Evolutionary conservation across 2,797 vertebrate genomes (phyloP).

Genomic region (Etheostoma nigrum): DNA sequence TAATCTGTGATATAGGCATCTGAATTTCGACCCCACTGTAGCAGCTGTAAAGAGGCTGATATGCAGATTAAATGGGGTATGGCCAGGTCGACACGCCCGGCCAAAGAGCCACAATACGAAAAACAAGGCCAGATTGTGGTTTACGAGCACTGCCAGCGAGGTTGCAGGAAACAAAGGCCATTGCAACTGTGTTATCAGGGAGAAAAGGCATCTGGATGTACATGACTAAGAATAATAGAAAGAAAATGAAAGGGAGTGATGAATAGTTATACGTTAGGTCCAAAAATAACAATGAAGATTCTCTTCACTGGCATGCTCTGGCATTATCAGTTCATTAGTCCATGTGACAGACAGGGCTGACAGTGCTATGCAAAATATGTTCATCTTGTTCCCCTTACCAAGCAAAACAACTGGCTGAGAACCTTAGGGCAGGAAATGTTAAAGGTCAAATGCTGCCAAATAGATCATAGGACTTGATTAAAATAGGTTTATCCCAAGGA

Average conservation of each 20-base stretch:
- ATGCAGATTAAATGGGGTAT: slow-evolving; percentile 45
- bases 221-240: slow-evolving; percentile 21
- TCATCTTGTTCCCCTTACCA: slow-evolving; percentile 3
- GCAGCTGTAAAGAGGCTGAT: slow-evolving; percentile 60
- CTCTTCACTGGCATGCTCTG: not conserved
- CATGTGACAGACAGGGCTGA: slow-evolving; percentile 33
- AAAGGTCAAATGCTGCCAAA: slow-evolving; percentile 10
- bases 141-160: slow-evolving; percentile 11
- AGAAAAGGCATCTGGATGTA: slow-evolving; percentile 35
- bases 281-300: slow-evolving; percentile 34
- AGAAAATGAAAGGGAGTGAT: slow-evolving; percentile 30
- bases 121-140: slow-evolving; percentile 16
- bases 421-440: slow-evolving; percentile 9
- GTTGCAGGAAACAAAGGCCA: slow-evolving; percentile 30
- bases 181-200: slow-evolving; percentile 22
- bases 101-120: slow-evolving; percentile 40
- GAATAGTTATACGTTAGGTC: not conserved
- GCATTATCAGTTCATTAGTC: slow-evolving; percentile 47
- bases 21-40: slow-evolving; percentile 4
- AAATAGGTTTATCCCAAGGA: not conserved
- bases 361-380: slow-evolving; percentile 47
- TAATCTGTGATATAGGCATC: slow-evolving; percentile 51
- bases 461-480: not conserved
- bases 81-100: slow-evolving; percentile 21
- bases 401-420: slow-evolving; percentile 16